A percentile compares a stretch with the other conserved stretches of the same genome.
Evolutionary conservation across 2,113 vertebrate genomes (phyloP).

Genomic region (Neolamprologus hecqui): DNA sequence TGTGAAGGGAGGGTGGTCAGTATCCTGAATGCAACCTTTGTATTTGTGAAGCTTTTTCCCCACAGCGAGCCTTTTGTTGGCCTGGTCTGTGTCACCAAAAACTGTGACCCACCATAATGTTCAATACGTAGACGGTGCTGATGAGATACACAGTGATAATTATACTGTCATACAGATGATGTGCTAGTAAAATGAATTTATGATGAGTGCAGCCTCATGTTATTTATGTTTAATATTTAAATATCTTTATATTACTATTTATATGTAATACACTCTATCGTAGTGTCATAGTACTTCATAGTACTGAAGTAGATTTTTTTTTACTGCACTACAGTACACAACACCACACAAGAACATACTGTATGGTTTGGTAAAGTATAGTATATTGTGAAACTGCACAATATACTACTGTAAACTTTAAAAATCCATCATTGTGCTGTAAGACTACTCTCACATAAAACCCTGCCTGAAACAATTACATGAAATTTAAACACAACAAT

Average conservation of each 20-base stretch:
- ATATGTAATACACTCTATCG: accelerated
- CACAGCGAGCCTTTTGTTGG: slow-evolving; percentile 25
- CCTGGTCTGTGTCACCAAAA: background rate
- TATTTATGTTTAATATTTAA: background rate
- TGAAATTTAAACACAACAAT: background rate
- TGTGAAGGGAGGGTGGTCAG: background rate
- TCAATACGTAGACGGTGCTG: background rate
- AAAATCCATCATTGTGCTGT: background rate
- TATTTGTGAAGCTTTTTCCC: background rate
- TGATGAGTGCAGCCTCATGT: background rate
- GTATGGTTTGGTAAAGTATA: background rate
- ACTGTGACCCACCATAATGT: background rate
- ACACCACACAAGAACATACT: background rate
- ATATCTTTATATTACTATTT: background rate
- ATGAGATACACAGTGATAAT: background rate
- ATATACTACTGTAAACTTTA: background rate
- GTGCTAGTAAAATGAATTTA: background rate
- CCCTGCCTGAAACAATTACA: background rate
- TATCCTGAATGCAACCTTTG: slow-evolving; percentile 42
- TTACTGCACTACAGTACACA: background rate
- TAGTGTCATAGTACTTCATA: background rate
- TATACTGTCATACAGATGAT: background rate
- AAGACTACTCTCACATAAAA: background rate
- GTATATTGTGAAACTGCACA: background rate
- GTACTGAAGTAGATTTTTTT: too few relatives aligned